A percentile compares a stretch with the other conserved stretches of the same genome.
These are phyloP conservation scores for Centrocercus urophasianus DNA, from an alignment of 2,113 vertebrate species.

Conservation along the genomic window DNA sequence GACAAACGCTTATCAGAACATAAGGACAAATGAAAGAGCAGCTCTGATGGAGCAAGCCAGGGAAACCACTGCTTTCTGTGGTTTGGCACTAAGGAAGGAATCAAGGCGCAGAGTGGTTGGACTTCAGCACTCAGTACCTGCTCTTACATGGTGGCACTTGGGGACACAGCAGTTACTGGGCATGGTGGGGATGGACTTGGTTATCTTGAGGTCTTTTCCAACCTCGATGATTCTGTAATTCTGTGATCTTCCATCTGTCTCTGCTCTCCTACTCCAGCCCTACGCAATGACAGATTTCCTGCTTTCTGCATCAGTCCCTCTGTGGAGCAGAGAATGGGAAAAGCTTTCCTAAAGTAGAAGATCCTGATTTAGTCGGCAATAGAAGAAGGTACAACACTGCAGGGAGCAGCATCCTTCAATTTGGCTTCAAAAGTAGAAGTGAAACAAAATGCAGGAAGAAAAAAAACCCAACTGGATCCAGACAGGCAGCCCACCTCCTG, in stretches of 20 bases:
- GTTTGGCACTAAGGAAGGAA: accelerated
- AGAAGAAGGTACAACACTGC: no score
- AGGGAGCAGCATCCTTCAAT: not conserved
- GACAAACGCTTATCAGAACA: not conserved
- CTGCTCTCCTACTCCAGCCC: not conserved
- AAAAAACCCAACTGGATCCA: not conserved
- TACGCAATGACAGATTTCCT: accelerated
- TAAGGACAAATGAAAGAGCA: not conserved
- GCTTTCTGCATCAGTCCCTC: accelerated
- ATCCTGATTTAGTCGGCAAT: not conserved
- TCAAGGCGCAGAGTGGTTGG: not conserved
- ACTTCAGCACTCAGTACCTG: accelerated
- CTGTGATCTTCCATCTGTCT: not conserved
- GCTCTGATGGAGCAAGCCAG: not conserved
- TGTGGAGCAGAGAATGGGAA: not conserved
- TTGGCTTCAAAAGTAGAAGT: not conserved
- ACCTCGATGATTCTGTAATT: no score
- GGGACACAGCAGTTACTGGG: no score
- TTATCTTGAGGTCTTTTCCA: no score
- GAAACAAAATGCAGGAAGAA: not conserved
- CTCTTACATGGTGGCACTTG: not conserved
- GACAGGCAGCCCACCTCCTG: conserved; percentile 5
- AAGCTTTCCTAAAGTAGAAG: not conserved
- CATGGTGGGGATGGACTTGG: no score
- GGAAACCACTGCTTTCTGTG: accelerated